A percentile compares a stretch with the other conserved stretches of the same genome.
These are phyloP conservation scores for Antigone vipio DNA, from an alignment of 2,113 vertebrate genomes.

Conservation along the genomic window DNA sequence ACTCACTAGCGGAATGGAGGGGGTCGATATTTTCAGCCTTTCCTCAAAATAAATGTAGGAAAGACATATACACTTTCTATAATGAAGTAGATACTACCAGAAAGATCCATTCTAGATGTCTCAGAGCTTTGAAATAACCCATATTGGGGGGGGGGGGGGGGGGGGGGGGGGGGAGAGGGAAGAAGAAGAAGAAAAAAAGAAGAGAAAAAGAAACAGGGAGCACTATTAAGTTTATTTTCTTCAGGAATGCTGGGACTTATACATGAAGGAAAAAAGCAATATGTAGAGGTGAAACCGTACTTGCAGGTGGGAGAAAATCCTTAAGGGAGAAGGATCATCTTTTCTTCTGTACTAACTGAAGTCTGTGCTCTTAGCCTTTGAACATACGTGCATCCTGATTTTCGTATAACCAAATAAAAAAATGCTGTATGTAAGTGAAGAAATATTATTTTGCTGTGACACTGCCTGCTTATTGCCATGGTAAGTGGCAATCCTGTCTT, in stretches of 20 bases:
- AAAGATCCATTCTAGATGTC: not conserved
- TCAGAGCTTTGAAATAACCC: not conserved
- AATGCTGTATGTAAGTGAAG: not conserved
- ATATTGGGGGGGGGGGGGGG: not conserved
- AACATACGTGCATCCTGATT: not conserved
- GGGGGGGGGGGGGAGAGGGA: too few species aligned
- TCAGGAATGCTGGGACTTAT: not conserved
- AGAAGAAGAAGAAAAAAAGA: too few species aligned
- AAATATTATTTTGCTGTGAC: conserved; percentile 14
- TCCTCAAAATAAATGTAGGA: not conserved
- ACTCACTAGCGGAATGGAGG: not conserved
- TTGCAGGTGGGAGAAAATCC: not conserved
- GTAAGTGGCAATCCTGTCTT: conserved; percentile 3
- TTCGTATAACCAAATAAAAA: conserved; percentile 10
- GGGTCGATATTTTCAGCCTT: not conserved
- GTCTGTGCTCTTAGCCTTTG: not conserved
- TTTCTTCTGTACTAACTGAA: not conserved
- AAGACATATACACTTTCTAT: not conserved
- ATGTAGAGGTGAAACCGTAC: not conserved
- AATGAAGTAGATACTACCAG: not conserved
- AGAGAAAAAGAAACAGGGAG: not conserved
- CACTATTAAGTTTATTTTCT: not conserved
- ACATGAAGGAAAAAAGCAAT: not conserved
- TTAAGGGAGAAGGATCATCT: not conserved
- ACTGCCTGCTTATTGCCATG: not conserved